Evolutionary conservation across 2,888 invertebrate genomes (phyloP).

Genomic region (Morpho achilles): DNA sequence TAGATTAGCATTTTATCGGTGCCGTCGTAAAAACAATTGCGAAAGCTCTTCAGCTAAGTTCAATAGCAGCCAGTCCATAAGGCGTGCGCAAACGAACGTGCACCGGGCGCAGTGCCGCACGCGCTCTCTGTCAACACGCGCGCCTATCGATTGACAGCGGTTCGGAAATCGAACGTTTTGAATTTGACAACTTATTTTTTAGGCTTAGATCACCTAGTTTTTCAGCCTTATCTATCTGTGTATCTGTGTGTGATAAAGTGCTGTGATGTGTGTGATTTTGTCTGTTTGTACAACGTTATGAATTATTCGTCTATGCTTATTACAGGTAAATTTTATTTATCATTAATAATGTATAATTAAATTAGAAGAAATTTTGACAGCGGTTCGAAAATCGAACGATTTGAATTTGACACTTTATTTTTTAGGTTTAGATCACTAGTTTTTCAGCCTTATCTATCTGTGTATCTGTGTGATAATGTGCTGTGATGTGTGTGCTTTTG

Average conservation of each 20-base stretch:
- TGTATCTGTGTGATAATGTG: conserved; percentile 14
- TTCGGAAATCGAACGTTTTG: conserved; percentile 29
- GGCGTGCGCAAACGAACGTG: conserved; percentile 36
- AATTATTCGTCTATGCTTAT: conserved; percentile 12
- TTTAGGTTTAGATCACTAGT: neutral
- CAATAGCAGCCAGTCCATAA: conserved; percentile 36
- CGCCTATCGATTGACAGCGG: conserved; percentile 27
- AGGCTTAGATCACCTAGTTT: neutral
- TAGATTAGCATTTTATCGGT: conserved; percentile 28
- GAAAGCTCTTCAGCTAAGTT: conserved; percentile 71
- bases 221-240: conserved; percentile 1
- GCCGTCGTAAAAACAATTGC: conserved; percentile 37
- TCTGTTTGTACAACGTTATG: conserved; percentile 16
- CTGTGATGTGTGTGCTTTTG: conserved; percentile 26
- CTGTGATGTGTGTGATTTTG: conserved; percentile 25
- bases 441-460: neutral
- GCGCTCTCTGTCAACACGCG: conserved; percentile 65
- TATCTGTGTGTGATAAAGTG: conserved; percentile 12
- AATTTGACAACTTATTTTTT: conserved; percentile 13
- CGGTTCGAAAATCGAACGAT: conserved; percentile 31
- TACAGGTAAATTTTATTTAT: conserved; percentile 26
- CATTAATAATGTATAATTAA: neutral
- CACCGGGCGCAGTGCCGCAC: conserved; percentile 60
- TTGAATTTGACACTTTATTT: conserved; percentile 12
- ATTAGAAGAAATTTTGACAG: conserved; percentile 17